Evolutionary conservation across 2,113 vertebrate species (phyloP).

Genomic region (Sarotherodon lohbergeri): DNA sequence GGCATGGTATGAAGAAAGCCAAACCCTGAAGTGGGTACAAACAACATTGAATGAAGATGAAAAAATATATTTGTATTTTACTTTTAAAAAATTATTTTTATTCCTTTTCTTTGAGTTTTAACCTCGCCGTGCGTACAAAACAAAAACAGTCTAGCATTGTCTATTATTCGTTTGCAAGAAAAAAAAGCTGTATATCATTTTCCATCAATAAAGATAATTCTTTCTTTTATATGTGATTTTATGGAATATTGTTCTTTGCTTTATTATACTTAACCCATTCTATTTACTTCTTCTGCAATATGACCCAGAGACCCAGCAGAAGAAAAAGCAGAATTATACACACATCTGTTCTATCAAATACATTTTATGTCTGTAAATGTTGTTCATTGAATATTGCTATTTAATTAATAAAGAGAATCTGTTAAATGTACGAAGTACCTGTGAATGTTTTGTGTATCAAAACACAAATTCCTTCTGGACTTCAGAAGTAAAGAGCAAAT

Average conservation of each 20-base stretch:
- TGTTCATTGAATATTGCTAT: conserved; percentile 36
- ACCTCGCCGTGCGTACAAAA: background rate
- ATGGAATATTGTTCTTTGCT: background rate
- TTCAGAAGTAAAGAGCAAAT: background rate
- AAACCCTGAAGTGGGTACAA: conserved; percentile 10
- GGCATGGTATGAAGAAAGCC: conserved; percentile 81
- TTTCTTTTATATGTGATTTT: background rate
- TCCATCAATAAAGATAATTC: background rate
- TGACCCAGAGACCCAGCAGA: background rate
- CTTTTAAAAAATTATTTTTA: background rate
- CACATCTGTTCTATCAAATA: background rate
- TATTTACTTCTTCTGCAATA: background rate
- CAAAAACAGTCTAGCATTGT: background rate
- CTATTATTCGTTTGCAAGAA: background rate
- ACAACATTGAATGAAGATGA: background rate
- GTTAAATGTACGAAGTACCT: background rate
- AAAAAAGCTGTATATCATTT: background rate
- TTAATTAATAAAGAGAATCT: conserved; percentile 39
- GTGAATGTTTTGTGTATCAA: background rate
- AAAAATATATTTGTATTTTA: background rate
- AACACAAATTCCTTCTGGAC: background rate
- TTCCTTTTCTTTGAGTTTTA: background rate
- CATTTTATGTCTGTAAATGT: conserved; percentile 27
- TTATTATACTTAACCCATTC: background rate
- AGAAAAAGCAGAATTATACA: background rate